phyloP scores from a whole-genome alignment of 1,140 invertebrate species.

The Vanessa tameamea region DNA sequence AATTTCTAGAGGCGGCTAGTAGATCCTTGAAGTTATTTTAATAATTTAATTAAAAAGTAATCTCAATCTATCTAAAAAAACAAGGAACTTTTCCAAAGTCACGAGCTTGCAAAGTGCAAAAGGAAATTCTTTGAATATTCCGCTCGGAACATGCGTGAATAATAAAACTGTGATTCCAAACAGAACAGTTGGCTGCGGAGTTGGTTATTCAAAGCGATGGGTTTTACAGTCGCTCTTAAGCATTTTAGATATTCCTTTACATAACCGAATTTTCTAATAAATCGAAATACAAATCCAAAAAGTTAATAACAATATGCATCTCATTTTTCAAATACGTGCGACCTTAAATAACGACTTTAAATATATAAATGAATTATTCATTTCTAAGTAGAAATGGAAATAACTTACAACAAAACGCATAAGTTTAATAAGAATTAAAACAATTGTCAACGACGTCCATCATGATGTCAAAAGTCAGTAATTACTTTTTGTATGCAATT shows the following conservation, averaged over 20 bases:
- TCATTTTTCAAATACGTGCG: too few relatives aligned
- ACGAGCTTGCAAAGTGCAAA: slow-evolving; percentile 12
- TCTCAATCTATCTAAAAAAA: neutral
- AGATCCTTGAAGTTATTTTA: neutral
- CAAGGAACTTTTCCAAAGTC: neutral
- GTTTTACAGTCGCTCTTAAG: neutral
- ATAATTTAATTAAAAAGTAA: slow-evolving; percentile 6
- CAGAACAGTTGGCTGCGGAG: neutral
- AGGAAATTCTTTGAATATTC: slow-evolving; percentile 30
- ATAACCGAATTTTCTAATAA: too few relatives aligned
- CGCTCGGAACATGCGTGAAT: slow-evolving; percentile 12
- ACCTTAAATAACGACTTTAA: too few relatives aligned
- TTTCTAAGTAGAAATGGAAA: too few relatives aligned
- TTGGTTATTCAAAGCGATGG: neutral
- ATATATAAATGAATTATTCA: too few relatives aligned
- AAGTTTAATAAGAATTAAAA: too few relatives aligned
- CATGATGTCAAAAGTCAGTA: too few relatives aligned
- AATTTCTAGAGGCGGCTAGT: neutral
- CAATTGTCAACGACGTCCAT: too few relatives aligned
- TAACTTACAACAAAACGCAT: too few relatives aligned
- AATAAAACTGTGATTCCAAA: neutral
- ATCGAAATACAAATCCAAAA: too few relatives aligned
- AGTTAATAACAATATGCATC: too few relatives aligned
- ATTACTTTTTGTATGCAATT: too few relatives aligned
- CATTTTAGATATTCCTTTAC: neutral